Evolutionary conservation across 2,797 vertebrate species (phyloP), one percentile per base, ranked within the genome.

Genomic region (Takifugu ocellatus): DNA sequence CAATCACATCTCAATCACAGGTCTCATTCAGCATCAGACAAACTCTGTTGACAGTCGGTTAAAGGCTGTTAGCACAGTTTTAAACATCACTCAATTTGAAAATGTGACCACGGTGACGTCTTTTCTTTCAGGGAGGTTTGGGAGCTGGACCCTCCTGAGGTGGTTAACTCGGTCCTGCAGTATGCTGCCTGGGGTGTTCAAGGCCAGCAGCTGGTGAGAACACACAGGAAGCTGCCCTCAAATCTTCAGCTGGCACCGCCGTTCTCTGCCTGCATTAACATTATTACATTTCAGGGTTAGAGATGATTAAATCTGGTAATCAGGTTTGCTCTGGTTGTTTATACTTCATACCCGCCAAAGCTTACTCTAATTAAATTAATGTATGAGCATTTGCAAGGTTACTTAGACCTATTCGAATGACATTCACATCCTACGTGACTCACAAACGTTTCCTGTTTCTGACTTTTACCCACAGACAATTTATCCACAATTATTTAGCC

Each of bases 121-220:
- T 47, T 29, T 52, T 16, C 7, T 63, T 59, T 1, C 61, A 91
- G 90, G 67, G 90, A 92, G 74, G 85, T 91, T 24, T 86, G 88
- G 89, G 89, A 88, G 70, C 78, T 92, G 73, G 88, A 91, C 59
- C 90, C 90, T 11, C 90, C 90, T 2, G 90, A 92, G 75, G 90
- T 92, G 51, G 76, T 82, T 36, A 88, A 92, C 72, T 90, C 90
- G 0, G 88, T 92, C 11, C 82, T 92, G 46, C 90, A 92, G 74
- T 88, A 88, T 0, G 90, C 90, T 2, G 88, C 88, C 39, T 92
- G 90, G 90, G 90, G 90, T 24, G 84, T 90, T 0, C 86, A 90
- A 54, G 87, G 89, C 21, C 90, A 91, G 59, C 90, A 92, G 21
- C 80, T 90, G 83, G 86, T 90, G 46, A 85, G 81, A 33, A 45